phyloP scores from a whole-genome alignment of 2,113 vertebrate species.

The Ginglymostoma cirratum region DNA sequence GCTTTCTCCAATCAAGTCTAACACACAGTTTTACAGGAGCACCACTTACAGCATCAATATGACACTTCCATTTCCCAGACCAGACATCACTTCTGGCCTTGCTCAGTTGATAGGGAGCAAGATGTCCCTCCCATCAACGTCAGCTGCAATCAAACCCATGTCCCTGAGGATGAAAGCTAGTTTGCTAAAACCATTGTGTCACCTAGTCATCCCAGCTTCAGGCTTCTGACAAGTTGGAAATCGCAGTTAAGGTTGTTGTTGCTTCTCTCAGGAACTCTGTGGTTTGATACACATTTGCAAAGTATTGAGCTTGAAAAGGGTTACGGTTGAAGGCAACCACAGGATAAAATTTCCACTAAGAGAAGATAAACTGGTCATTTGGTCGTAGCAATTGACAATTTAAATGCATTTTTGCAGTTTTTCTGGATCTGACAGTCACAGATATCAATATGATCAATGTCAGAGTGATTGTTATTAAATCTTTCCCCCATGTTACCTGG shows the following conservation, averaged over 20 bases:
- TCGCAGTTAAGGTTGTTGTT: neutral
- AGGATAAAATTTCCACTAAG: neutral
- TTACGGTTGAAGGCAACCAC: neutral
- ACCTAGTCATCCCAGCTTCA: neutral
- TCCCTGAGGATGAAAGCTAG: neutral
- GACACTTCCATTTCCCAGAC: slow-evolving; percentile 25
- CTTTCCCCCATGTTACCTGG: neutral
- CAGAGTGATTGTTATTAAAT: neutral
- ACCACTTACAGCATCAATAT: slow-evolving; percentile 4
- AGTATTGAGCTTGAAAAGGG: neutral
- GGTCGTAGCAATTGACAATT: neutral
- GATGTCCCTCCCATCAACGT: neutral
- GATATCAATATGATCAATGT: neutral
- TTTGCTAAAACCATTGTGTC: neutral
- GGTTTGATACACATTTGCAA: neutral
- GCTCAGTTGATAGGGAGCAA: neutral
- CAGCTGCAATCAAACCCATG: neutral
- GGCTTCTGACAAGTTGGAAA: neutral
- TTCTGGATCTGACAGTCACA: neutral
- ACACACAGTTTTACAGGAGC: neutral
- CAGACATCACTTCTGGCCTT: neutral
- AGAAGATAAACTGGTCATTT: neutral
- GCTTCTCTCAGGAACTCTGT: neutral
- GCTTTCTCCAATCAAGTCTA: neutral
- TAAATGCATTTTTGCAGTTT: neutral